Conservation (phyloP, 2,888 invertebrate genomes). For the Zele albiditarsus region DNA sequence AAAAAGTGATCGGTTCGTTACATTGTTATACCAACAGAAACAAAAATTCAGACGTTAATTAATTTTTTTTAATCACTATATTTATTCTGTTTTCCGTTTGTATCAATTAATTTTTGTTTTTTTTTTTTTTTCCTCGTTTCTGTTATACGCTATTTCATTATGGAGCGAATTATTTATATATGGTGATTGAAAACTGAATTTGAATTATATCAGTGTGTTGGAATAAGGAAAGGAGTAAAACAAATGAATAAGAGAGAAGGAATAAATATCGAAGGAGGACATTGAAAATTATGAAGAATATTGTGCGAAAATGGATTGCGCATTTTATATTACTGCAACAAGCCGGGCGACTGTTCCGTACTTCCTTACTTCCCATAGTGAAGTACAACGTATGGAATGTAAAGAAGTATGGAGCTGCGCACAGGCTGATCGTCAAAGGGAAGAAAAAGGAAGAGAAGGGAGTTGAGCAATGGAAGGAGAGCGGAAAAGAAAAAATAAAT, state of each 20-base stretch:
- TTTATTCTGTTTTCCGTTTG: not conserved
- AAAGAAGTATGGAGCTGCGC: constrained; percentile 94
- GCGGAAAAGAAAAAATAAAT: not conserved
- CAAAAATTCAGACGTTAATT: not conserved
- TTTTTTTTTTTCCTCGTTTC: not conserved
- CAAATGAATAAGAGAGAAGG: not conserved
- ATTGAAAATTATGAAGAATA: not conserved
- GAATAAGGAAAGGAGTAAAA: not conserved
- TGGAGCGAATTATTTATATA: not conserved
- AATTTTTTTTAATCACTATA: not conserved
- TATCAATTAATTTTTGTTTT: constrained; percentile 1
- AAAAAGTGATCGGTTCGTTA: not conserved
- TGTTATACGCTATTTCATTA: not conserved
- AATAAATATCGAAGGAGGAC: not conserved
- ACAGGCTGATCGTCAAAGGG: constrained; percentile 57
- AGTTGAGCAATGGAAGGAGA: no score
- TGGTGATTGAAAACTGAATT: not conserved
- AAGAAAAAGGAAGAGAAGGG: no score
- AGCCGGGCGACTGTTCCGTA: constrained; percentile 87
- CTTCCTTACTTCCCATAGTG: constrained; percentile 97
- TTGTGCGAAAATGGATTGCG: constrained; percentile 8
- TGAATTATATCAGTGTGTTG: not conserved
- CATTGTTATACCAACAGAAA: not conserved
- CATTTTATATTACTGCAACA: not conserved
- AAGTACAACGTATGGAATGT: constrained; percentile 92